Base-by-base conservation (phyloP, 2,113 vertebrate genomes). In the Tringa solitaria region DNA sequence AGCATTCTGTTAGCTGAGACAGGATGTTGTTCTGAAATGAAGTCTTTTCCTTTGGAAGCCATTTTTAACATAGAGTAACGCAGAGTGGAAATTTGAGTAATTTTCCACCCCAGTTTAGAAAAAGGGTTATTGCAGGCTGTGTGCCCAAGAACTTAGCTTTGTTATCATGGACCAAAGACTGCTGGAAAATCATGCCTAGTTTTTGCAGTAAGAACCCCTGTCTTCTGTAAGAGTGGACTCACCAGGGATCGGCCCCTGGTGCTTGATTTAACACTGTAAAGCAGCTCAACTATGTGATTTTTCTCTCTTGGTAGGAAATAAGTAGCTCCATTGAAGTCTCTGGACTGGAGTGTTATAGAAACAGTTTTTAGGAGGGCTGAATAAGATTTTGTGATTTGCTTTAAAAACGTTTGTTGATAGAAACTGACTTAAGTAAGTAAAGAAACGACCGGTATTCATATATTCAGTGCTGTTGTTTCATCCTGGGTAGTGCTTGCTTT, bases 161-260 rank as follows among this genome's bases (percentile, higher is more conserved):
- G 3, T 57, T 32, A 6, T 50, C 28, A 8, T 1, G 68, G 59
- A 37, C 24, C 54, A 74, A 68, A 69, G 59, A 6, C 14, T 74
- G 50, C 35, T 68, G 69, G 90, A 26, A 84, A 87, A n/a, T 10
- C 30, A 33, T 2, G 32, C n/a, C 61, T n/a, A 16, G 17, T 60
- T 59, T 48, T 39, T 11, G 59, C 48, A 53, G 22, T 22, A 17
- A 88, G 57, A 64, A 17, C 16, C 23, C 23, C 54, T 17, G 54
- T 32, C 27, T 28, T 76, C 64, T 26, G 30, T 70, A 15, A 8
- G 27, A 26, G 45, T 4, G 33, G 51, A 6, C 68, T 50, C 33
- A 0, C 32, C 32, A 61, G 7, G n/a, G 73, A 10, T 1, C 24
- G 65, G 43, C 5, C 20, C 84, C 45, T 72, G 32, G 2, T 0